phyloP scores from a whole-genome alignment of 2,888 invertebrate genomes.

The Lydus trimaculatus region DNA sequence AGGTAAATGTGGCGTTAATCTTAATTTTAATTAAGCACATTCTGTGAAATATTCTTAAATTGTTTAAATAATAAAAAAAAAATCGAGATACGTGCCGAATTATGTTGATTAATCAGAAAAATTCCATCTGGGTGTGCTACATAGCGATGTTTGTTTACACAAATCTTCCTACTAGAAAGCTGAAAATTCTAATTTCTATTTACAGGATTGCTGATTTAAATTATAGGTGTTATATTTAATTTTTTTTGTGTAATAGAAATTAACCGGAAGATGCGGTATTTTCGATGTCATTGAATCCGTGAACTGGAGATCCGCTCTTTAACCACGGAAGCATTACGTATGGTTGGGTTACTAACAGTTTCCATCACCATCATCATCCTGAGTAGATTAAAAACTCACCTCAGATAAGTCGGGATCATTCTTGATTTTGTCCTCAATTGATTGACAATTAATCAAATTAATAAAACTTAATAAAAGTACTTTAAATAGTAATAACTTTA shows the following conservation, averaged over 20 bases:
- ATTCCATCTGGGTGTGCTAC: too few relatives aligned
- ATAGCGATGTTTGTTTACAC: not conserved
- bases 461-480: not conserved
- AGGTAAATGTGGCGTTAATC: not conserved
- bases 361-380: too few relatives aligned
- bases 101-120: not conserved
- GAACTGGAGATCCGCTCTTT: slow-evolving; percentile 31
- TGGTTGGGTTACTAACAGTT: not conserved
- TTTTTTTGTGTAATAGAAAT: slow-evolving; percentile 16
- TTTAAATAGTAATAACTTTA: not conserved
- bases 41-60: too few relatives aligned
- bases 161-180: not conserved
- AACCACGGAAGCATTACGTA: slow-evolving; percentile 23
- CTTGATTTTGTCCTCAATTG: slow-evolving; percentile 69
- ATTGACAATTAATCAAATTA: slow-evolving; percentile 46
- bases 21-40: too few relatives aligned
- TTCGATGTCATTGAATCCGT: slow-evolving; percentile 27
- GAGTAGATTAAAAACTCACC: too few relatives aligned
- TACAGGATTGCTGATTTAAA: too few relatives aligned
- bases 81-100: not conserved
- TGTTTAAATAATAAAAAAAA: not conserved
- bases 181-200: not conserved
- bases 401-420: slow-evolving; percentile 72
- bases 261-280: slow-evolving; percentile 28
- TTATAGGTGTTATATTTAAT: too few relatives aligned